These are phyloP conservation scores for Diploptera punctata DNA, from an alignment of 2,888 invertebrate species.

Conservation along the genomic window DNA sequence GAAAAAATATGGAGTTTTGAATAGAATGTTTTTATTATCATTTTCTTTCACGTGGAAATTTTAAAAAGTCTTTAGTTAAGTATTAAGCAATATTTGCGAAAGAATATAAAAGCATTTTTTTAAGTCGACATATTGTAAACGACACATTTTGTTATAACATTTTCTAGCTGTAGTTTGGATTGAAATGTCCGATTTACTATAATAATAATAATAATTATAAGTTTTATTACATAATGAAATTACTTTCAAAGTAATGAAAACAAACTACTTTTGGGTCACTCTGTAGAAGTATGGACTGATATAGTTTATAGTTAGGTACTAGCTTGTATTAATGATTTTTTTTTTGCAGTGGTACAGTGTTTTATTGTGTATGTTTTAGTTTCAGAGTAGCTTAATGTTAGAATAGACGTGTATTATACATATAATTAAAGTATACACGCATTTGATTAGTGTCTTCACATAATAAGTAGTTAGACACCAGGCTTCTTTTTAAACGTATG, in stretches of 20 bases:
- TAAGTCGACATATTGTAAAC: too few relatives aligned
- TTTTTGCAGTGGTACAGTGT: neutral
- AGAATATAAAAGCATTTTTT: too few relatives aligned
- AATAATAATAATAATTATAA: too few relatives aligned
- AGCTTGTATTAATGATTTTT: neutral
- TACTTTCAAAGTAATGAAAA: neutral
- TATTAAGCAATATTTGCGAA: too few relatives aligned
- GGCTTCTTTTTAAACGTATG: conserved; percentile 1
- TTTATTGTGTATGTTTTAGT: neutral
- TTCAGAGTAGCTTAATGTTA: neutral
- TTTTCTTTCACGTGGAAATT: too few relatives aligned
- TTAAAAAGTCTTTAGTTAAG: too few relatives aligned
- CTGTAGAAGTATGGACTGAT: conserved; percentile 1
- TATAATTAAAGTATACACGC: neutral
- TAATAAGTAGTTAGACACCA: neutral
- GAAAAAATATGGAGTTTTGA: too few relatives aligned
- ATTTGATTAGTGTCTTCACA: neutral
- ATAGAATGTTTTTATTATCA: too few relatives aligned
- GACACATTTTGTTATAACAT: too few relatives aligned
- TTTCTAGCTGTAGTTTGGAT: too few relatives aligned
- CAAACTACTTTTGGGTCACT: neutral
- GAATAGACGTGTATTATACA: neutral
- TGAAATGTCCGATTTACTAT: too few relatives aligned
- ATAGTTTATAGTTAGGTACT: conserved; percentile 5
- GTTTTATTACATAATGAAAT: neutral